Base-by-base conservation (phyloP, 2,113 vertebrate species). In the Brachyistius frenatus region DNA sequence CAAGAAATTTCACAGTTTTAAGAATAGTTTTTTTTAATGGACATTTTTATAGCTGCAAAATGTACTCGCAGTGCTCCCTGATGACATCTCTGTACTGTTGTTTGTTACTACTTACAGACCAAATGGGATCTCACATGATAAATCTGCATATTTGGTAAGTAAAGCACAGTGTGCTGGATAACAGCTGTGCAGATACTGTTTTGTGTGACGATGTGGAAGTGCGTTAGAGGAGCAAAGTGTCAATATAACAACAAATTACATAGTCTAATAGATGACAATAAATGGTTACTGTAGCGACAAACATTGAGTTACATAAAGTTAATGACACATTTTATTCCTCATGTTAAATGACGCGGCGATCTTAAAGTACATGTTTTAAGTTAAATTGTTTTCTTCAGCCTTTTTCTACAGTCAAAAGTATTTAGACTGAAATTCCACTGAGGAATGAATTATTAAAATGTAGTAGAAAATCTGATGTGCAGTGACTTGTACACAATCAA, bases 261-360 rank as follows among this genome's bases (percentile, higher is more conserved):
- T 9, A 2, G 41, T 44, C 41, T 23, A 44, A 11, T 11, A 13
- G 10, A 44, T 66, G 47, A 58, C 66, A 61, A 77, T 65, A 55
- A 71, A 64, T 71, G 53, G 31, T 76, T 55, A 61, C 10, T 54
- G 5, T 3, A 4, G 9, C 2, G 41, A 44, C 6, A 44, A 75
- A 66, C 68, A 60, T 44, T 47, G 60, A 68, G 56, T 57, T 72
- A 15, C 61, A 11, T 55, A 32, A 68, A 79, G 54, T 52, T 80
- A 84, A 77, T 77, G 72, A 41, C 49, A 76, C 63, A 36, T 86
- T 81, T 87, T 78, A 87, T 76, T 67, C 35, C 68, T 89, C 74
- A 62, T 68, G 62, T 67, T n/a, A 79, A 85, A n/a, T 49, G 49
- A 76, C 54, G 49, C 64, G 44, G 49, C 7, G 33, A 37, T 46